A percentile compares a stretch with the other conserved stretches of the same genome.
These are phyloP conservation scores for Nyctalus aviator DNA, from an alignment of 2,797 vertebrate genomes.

Conservation along the genomic window DNA sequence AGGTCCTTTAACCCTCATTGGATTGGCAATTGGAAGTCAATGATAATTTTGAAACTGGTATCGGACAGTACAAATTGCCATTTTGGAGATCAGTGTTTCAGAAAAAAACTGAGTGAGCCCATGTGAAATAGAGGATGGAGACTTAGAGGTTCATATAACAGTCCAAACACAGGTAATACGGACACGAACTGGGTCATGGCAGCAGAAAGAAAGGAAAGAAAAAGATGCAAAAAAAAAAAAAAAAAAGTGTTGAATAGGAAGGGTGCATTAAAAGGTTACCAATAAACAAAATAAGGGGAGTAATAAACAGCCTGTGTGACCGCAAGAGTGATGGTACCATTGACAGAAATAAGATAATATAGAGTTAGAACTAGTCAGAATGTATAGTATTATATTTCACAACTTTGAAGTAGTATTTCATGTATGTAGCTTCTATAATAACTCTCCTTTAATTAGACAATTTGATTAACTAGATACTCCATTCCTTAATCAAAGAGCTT, in stretches of 20 bases:
- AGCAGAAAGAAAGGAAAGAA: background rate
- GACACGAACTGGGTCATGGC: background rate
- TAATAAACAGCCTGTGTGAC: background rate
- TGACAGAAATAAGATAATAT: background rate
- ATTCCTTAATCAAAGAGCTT: slow-evolving; percentile 54
- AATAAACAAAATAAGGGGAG: background rate
- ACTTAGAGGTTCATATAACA: background rate
- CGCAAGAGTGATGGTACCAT: background rate
- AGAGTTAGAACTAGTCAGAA: background rate
- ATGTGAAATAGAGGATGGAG: background rate
- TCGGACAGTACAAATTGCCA: background rate
- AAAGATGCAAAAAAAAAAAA: background rate
- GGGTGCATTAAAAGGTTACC: background rate
- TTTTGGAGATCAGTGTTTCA: background rate
- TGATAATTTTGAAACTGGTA: background rate
- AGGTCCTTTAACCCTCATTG: background rate
- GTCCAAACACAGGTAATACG: background rate
- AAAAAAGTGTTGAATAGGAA: background rate
- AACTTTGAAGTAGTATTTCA: background rate
- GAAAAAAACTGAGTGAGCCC: background rate
- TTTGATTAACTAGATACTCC: background rate
- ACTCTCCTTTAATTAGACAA: background rate
- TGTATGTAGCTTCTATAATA: background rate
- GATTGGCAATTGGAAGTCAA: background rate
- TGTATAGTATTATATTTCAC: background rate